Evolutionary conservation across 2,797 vertebrate genomes (phyloP).

Genomic region (Loris lydekkerianus): DNA sequence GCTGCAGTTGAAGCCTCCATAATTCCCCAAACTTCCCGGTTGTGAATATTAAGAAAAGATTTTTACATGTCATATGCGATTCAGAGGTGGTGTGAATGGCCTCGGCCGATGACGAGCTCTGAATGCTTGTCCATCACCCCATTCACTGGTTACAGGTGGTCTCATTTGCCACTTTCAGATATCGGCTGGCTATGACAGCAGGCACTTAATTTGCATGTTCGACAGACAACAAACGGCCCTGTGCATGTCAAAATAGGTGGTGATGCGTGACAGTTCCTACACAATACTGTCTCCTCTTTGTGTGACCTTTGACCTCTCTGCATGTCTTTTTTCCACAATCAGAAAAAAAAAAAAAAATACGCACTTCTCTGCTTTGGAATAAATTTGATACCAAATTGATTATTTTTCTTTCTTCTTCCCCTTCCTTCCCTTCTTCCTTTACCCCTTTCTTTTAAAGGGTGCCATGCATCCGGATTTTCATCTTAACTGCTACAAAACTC

Average conservation of each 20-base stretch:
- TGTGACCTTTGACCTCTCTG: slow-evolving; percentile 97
- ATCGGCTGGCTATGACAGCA: slow-evolving; percentile 99
- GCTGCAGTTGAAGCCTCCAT: slow-evolving; percentile 95
- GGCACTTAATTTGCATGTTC: slow-evolving; percentile 99
- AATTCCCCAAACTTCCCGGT: slow-evolving; percentile 96
- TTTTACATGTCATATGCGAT: slow-evolving; percentile 98
- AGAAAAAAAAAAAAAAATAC: slow-evolving; percentile 89
- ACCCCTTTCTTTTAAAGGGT: slow-evolving; percentile 79
- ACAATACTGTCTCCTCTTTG: slow-evolving; percentile 99
- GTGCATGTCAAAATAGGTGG: slow-evolving; percentile 99
- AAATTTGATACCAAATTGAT: slow-evolving; percentile 98
- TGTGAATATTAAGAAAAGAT: slow-evolving; percentile 99
- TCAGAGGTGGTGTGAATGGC: slow-evolving; percentile 93
- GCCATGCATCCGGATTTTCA: slow-evolving; percentile 84
- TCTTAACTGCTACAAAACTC: slow-evolving; percentile 89
- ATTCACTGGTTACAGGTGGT: slow-evolving; percentile 99
- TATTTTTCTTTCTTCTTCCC: slow-evolving; percentile 92
- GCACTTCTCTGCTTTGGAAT: slow-evolving; percentile 93
- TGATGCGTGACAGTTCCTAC: slow-evolving; percentile 99
- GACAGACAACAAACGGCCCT: slow-evolving; percentile 99
- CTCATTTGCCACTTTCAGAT: slow-evolving; percentile 98
- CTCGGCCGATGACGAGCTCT: slow-evolving; percentile 95
- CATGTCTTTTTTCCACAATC: slow-evolving; percentile 98
- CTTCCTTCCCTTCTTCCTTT: slow-evolving; percentile 81
- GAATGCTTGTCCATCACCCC: slow-evolving; percentile 99